phyloP scores from a whole-genome alignment of 2,113 vertebrate genomes.

The Trogon melanurus region DNA sequence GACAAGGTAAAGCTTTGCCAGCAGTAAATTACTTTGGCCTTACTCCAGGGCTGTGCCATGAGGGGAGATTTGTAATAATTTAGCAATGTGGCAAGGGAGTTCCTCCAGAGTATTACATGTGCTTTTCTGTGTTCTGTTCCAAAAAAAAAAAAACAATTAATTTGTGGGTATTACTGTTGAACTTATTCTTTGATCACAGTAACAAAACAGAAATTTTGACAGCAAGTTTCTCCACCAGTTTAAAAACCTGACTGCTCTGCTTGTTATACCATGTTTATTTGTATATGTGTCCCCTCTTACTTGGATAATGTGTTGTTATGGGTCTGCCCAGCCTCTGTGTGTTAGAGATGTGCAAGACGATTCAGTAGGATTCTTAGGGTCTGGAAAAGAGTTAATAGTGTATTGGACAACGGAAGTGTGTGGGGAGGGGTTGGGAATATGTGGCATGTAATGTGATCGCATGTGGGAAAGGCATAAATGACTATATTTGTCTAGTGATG shows the following conservation, averaged over 20 bases:
- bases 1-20: background rate
- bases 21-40: background rate
- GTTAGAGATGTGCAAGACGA: background rate
- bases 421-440: too few species aligned
- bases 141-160: background rate
- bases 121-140: background rate
- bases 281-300: background rate
- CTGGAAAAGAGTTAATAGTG: background rate
- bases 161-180: background rate
- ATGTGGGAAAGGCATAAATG: background rate
- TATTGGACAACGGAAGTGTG: background rate
- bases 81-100: background rate
- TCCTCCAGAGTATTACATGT: background rate
- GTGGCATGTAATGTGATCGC: background rate
- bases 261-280: background rate
- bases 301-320: background rate
- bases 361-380: background rate
- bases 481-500: background rate
- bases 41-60: background rate
- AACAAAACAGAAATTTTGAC: background rate
- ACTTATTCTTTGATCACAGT: background rate
- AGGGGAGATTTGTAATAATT: background rate
- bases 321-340: background rate
- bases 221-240: background rate
- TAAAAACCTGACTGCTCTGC: background rate